Evolutionary conservation across 1,140 invertebrate genomes (phyloP).

Genomic region (Anthonomus grandis): DNA sequence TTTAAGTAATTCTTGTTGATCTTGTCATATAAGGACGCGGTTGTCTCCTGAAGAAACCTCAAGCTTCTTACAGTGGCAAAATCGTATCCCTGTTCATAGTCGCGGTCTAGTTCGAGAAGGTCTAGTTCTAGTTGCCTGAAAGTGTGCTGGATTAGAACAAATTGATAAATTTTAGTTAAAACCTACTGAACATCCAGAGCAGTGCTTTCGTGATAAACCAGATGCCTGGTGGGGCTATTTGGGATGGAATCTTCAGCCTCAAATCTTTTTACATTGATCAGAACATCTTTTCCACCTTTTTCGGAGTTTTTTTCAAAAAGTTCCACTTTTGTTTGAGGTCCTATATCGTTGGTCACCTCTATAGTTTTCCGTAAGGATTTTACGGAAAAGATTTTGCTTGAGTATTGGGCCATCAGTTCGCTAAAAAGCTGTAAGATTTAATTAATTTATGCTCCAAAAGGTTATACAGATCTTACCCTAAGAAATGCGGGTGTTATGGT

Average conservation of each 20-base stretch:
- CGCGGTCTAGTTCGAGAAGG: constrained; percentile 18
- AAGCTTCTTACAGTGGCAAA: constrained; percentile 43
- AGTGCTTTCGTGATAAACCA: constrained; percentile 17
- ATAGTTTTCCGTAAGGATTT: constrained; percentile 42
- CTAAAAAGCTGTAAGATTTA: constrained; percentile 48
- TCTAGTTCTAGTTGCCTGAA: constrained; percentile 14
- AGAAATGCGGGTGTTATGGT: constrained; percentile 65
- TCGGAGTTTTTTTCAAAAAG: constrained; percentile 54
- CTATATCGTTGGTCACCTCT: constrained; percentile 57
- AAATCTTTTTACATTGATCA: constrained; percentile 54
- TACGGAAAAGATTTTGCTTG: constrained; percentile 48
- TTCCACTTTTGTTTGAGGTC: constrained; percentile 57
- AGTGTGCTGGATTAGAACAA: constrained; percentile 1
- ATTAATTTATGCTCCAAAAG: neutral
- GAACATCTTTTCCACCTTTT: constrained; percentile 51
- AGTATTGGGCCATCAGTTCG: constrained; percentile 57
- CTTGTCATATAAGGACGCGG: constrained; percentile 55
- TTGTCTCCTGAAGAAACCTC: constrained; percentile 53
- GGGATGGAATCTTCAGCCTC: constrained; percentile 58
- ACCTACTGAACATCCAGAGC: constrained; percentile 20
- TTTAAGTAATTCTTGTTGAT: constrained; percentile 60
- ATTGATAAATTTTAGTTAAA: neutral
- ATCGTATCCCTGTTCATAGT: constrained; percentile 38
- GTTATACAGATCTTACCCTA: constrained; percentile 47
- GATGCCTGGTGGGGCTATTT: constrained; percentile 55